phyloP scores from a whole-genome alignment of 2,113 vertebrate genomes.

The Atherinomorus stipes region DNA sequence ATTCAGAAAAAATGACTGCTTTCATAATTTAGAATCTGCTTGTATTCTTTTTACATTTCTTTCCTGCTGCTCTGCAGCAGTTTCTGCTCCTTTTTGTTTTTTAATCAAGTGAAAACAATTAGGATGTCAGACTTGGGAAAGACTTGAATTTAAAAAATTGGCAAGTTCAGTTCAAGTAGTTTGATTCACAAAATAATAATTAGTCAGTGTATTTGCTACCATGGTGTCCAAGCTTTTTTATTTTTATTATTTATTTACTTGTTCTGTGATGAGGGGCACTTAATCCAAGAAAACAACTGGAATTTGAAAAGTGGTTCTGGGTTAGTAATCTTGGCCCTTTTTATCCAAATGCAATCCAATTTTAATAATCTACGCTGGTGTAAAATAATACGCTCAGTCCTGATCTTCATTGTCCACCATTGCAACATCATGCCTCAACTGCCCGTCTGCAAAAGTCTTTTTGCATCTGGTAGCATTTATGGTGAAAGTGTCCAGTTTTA shows the following conservation, averaged over 20 bases:
- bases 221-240: conserved; percentile 2
- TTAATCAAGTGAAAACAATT: conserved; percentile 15
- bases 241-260: too few species aligned
- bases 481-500: too few species aligned
- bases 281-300: neutral
- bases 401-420: too few species aligned
- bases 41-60: neutral
- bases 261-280: neutral
- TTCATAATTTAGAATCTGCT: conserved; percentile 5
- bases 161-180: neutral
- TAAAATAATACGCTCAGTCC: too few species aligned
- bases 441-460: too few species aligned
- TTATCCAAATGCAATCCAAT: neutral
- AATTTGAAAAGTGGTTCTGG: neutral
- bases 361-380: too few species aligned
- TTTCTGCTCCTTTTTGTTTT: neutral
- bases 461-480: too few species aligned
- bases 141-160: conserved; percentile 24
- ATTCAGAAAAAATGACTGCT: neutral
- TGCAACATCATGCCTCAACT: too few species aligned
- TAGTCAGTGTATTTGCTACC: neutral
- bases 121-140: conserved; percentile 8
- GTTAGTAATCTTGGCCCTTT: neutral
- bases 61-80: neutral
- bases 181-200: conserved; percentile 3